These are phyloP conservation scores for Drosophila subobscura DNA, from an alignment of 1,140 invertebrate species.

Conservation along the genomic window DNA sequence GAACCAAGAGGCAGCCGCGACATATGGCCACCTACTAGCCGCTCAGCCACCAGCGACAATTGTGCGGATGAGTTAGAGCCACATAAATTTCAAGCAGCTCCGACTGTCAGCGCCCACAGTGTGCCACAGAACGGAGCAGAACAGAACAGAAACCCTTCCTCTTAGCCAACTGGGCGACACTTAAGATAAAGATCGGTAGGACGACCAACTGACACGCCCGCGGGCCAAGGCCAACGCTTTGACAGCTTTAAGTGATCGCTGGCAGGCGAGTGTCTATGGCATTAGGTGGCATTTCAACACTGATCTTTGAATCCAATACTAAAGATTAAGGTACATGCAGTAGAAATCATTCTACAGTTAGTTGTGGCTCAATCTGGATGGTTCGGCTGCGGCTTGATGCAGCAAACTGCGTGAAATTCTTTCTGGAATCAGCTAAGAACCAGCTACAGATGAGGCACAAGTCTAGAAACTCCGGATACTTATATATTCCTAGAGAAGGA, in stretches of 20 bases:
- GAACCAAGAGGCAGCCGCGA: conserved; percentile 54
- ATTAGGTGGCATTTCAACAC: too few relatives aligned
- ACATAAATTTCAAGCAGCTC: conserved; percentile 67
- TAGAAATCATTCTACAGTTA: too few relatives aligned
- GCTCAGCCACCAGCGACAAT: conserved; percentile 24
- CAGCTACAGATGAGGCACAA: too few relatives aligned
- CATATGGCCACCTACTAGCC: conserved; percentile 51
- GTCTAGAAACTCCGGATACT: too few relatives aligned
- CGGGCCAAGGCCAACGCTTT: background rate
- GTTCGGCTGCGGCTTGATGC: too few relatives aligned
- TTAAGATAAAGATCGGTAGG: conserved; percentile 66
- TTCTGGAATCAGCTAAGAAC: too few relatives aligned
- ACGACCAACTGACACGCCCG: conserved; percentile 63
- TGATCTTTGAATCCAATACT: background rate
- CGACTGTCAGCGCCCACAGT: conserved; percentile 59
- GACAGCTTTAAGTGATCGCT: conserved; percentile 14
- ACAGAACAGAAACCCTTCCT: conserved; percentile 35
- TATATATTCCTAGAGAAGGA: too few relatives aligned
- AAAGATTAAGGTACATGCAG: too few relatives aligned
- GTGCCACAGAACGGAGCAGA: background rate
- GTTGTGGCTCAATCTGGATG: too few relatives aligned
- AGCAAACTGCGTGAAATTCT: too few relatives aligned
- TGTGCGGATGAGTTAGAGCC: conserved; percentile 47
- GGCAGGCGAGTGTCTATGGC: too few relatives aligned
- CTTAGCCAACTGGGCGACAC: conserved; percentile 43